Evolutionary conservation across 2,113 vertebrate species (phyloP), one percentile per base, ranked within the genome.

Genomic region (Halichoerus grypus): DNA sequence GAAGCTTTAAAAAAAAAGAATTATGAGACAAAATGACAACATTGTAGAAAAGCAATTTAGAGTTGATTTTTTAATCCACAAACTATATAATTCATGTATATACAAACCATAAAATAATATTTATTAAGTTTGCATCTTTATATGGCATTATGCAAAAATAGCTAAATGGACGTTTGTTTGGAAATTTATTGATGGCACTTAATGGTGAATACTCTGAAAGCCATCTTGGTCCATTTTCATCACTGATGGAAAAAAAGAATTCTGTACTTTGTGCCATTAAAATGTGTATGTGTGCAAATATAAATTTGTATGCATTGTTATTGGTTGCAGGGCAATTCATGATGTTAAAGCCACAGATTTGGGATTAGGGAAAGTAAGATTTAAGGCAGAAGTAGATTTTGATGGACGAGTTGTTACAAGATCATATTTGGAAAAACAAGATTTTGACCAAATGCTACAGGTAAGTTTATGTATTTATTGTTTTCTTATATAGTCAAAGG

Each of bases 371-470:
- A 99, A 99, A 99, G 99, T 99, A 94, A 99, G 99, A 97, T 99
- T 99, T 98, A 99, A 99, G 98, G 99, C 99, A 79, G 99, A 99
- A 98, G 99, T 99, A 72, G 99, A 99, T 99, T 99, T 99, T 85
- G 99, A 99, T 97, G 99, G 99, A 77, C 99, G 99, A 57, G 99
- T 99, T 98, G 99, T 99, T 98, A 99, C 99, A 28, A 99, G 99
- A 82, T 99, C 99, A 42, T 99, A 99, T 98, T 99, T 99, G 99
- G 99, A 99, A 98, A 99, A 99, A 98, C 99, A 99, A 98, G 99
- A 99, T 98, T 99, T 99, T 96, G 99, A 99, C 95, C 99, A 99
- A 98, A 99, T 99, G 96, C 98, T 99, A 74, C 99, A 98, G 86
- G 99, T 99, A 99, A 91, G 99, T 99, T 81, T 71, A 33, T 95